A percentile compares a stretch with the other conserved stretches of the same genome.
phyloP scores from a whole-genome alignment of 2,797 vertebrate species.

The Benthosema pterotum region DNA sequence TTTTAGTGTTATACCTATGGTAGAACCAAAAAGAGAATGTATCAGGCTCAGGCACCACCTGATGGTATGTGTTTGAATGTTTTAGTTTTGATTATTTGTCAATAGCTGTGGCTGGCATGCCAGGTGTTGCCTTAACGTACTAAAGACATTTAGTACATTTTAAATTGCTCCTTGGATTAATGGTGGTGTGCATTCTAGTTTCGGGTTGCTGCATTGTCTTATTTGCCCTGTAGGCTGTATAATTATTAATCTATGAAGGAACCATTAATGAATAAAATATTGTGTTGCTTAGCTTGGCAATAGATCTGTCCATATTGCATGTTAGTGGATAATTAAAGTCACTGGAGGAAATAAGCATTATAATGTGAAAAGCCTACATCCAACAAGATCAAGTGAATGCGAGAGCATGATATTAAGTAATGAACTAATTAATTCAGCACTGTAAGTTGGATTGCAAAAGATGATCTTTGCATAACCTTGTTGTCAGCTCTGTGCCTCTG shows the following conservation, averaged over 20 bases:
- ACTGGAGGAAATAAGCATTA: slow-evolving; percentile 37
- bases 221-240: slow-evolving; percentile 45
- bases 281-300: slow-evolving; percentile 39
- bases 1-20: slow-evolving; percentile 24
- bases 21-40: slow-evolving; percentile 12
- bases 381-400: slow-evolving; percentile 31
- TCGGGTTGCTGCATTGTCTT: too few species aligned
- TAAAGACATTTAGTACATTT: slow-evolving; percentile 8
- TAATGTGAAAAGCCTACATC: slow-evolving; percentile 35
- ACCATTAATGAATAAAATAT: slow-evolving; percentile 54
- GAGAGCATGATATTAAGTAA: slow-evolving; percentile 20
- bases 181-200: too few species aligned
- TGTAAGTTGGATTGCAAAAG: slow-evolving; percentile 18
- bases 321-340: slow-evolving; percentile 19
- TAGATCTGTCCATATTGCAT: slow-evolving; percentile 32
- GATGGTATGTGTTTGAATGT: slow-evolving; percentile 13
- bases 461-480: slow-evolving; percentile 30
- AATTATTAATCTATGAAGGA: slow-evolving; percentile 49
- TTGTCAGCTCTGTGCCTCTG: slow-evolving; percentile 14
- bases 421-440: slow-evolving; percentile 12
- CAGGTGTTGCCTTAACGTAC: slow-evolving; percentile 15
- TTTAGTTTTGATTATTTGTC: slow-evolving; percentile 15
- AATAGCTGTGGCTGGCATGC: slow-evolving; percentile 1
- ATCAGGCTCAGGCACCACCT: slow-evolving; percentile 16
- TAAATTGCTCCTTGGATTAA: slow-evolving; percentile 25